Conservation (phyloP, 1,140 invertebrate species). For the Onthophagus taurus region DNA sequence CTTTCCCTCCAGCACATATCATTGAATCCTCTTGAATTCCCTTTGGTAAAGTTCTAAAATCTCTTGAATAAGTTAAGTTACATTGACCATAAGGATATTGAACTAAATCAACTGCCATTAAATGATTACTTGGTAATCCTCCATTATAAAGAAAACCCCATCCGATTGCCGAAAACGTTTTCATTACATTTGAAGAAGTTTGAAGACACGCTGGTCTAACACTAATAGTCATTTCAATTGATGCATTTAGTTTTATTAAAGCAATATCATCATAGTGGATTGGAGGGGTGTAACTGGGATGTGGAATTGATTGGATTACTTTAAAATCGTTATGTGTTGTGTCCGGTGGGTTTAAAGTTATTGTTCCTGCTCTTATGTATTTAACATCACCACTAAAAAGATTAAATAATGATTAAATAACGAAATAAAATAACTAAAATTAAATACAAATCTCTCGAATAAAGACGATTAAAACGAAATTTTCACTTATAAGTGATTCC, state of each 20-base stretch:
- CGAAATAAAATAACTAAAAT: background rate
- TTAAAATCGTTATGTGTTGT: conserved; percentile 22
- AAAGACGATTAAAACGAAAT: background rate
- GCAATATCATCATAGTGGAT: conserved; percentile 23
- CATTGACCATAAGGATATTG: background rate
- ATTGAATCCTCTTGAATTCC: background rate
- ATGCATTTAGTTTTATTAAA: conserved; percentile 17
- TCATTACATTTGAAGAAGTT: background rate
- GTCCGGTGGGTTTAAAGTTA: conserved; percentile 26
- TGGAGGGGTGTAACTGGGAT: conserved; percentile 15
- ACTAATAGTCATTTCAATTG: background rate
- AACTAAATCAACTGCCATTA: background rate
- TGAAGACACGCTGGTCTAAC: conserved; percentile 17
- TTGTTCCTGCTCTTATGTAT: conserved; percentile 34
- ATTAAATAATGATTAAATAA: background rate
- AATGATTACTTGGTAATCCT: background rate
- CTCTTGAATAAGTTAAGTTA: background rate
- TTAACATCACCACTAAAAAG: conserved; percentile 28
- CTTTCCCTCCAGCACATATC: background rate
- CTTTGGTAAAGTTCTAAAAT: background rate
- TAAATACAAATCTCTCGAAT: background rate
- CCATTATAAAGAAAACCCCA: conserved; percentile 15
- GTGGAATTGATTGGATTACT: conserved; percentile 18
- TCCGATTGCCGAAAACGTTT: conserved; percentile 9
- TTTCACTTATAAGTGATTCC: background rate